Conservation (phyloP, 2,113 vertebrate species). For the Pedionomus torquatus region DNA sequence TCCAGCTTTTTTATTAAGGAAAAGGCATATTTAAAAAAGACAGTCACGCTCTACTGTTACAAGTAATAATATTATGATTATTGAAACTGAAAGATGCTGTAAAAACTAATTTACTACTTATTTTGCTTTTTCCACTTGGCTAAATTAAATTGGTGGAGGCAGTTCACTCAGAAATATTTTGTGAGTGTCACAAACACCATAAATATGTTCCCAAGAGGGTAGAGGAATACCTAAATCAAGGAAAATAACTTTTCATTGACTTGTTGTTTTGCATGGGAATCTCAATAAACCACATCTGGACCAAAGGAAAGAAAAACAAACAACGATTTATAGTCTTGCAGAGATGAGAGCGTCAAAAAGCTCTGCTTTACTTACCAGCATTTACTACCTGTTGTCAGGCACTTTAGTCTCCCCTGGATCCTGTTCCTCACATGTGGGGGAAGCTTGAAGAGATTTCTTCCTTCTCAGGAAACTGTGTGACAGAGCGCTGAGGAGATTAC, state of each 20-base stretch:
- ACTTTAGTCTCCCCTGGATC: neutral
- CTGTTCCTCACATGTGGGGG: neutral
- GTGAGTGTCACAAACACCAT: neutral
- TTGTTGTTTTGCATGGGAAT: neutral
- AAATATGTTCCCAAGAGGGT: neutral
- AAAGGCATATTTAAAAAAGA: neutral
- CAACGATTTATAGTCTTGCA: neutral
- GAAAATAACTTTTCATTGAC: neutral
- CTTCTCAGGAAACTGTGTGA: too few relatives aligned
- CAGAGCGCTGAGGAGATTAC: neutral
- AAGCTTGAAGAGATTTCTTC: neutral
- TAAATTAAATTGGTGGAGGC: constrained; percentile 6
- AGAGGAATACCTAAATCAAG: neutral
- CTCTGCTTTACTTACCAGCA: neutral
- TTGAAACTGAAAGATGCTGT: constrained; percentile 24
- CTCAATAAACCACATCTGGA: neutral
- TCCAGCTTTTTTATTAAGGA: neutral
- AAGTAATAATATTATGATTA: neutral
- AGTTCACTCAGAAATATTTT: neutral
- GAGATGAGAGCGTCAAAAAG: neutral
- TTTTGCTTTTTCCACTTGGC: neutral
- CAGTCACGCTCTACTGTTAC: neutral
- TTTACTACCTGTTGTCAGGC: neutral
- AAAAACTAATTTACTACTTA: constrained; percentile 12
- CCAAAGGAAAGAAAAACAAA: neutral